Conservation (phyloP, 2,888 invertebrate species). For the Zaprionus obscuricornis region DNA sequence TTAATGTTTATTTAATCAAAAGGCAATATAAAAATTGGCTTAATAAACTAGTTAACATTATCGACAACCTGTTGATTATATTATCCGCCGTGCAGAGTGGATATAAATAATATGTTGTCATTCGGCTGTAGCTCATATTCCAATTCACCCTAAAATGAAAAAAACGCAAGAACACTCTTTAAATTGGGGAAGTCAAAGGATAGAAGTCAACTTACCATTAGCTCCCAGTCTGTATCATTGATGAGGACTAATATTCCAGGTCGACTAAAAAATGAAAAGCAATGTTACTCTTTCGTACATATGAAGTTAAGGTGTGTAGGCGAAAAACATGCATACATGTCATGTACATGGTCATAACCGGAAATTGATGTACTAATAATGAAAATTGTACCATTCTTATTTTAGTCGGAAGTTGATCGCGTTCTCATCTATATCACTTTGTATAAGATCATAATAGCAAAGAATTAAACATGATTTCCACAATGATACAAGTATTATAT, state of each 20-base stretch:
- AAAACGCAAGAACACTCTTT: no score
- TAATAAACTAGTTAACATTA: conserved; percentile 1
- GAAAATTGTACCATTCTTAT: neutral
- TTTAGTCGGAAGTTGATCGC: conserved; percentile 97
- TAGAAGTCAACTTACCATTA: conserved; percentile 85
- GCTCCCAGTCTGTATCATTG: conserved; percentile 98
- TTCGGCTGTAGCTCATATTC: conserved; percentile 88
- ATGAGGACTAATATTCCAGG: conserved; percentile 97
- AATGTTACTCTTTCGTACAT: conserved; percentile 99
- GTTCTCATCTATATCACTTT: conserved; percentile 98
- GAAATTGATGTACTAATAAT: no score
- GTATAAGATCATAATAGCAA: conserved; percentile 85
- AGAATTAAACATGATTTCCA: no score
- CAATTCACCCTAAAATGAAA: conserved; percentile 85
- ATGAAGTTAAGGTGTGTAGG: conserved; percentile 94
- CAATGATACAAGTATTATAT: conserved; percentile 23
- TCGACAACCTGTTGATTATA: neutral
- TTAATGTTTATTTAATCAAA: no score
- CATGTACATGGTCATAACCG: no score
- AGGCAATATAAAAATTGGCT: no score
- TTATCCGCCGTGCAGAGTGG: conserved; percentile 93
- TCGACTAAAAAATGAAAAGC: conserved; percentile 90
- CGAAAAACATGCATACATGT: no score
- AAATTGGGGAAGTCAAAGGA: conserved; percentile 57
- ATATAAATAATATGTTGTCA: conserved; percentile 91